phyloP scores from a whole-genome alignment of 2,113 vertebrate species.

The Prinia subflava region DNA sequence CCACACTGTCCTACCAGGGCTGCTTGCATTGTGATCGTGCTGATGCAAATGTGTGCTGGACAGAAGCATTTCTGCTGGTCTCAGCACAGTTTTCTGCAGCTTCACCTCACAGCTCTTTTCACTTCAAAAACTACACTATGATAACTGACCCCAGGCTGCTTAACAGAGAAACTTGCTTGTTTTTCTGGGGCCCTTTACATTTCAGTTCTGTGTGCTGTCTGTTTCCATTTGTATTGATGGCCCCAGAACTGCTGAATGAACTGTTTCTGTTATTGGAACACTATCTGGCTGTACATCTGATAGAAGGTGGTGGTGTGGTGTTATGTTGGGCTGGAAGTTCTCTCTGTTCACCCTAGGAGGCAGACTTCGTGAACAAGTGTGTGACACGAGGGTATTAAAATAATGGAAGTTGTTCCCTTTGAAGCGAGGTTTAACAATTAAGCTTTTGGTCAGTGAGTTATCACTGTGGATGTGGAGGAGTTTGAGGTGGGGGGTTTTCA shows the following conservation, averaged over 20 bases:
- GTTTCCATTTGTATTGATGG: not conserved
- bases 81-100: not conserved
- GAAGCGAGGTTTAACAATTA: not conserved
- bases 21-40: accelerated
- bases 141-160: not conserved
- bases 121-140: not conserved
- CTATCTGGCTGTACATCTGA: not conserved
- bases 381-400: not conserved
- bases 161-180: not conserved
- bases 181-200: not conserved
- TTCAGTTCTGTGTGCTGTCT: not conserved
- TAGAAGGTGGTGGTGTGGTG: not conserved
- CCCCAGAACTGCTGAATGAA: not conserved
- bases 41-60: accelerated
- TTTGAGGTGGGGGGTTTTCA: not conserved
- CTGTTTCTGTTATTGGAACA: not conserved
- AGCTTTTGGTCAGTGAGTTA: not conserved
- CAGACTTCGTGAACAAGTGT: not conserved
- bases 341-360: not conserved
- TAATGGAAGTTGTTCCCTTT: not conserved
- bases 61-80: not conserved
- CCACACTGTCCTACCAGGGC: accelerated
- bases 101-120: not conserved
- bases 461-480: not conserved
- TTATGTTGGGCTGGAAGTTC: not conserved